Base-by-base conservation (phyloP, 1,140 invertebrate species). In the Battus philenor region DNA sequence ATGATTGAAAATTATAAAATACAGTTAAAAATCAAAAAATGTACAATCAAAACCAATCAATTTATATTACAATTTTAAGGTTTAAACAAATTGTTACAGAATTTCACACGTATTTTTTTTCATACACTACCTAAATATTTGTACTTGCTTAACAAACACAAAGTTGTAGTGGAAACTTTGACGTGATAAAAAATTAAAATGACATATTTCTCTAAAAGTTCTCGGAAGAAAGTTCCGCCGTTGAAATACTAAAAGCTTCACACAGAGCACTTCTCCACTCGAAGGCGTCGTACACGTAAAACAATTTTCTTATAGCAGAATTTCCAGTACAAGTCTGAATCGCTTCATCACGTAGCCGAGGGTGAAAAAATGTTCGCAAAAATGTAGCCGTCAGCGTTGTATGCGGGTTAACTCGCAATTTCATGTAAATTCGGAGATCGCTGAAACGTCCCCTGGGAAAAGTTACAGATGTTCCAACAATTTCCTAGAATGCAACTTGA, bases 281-380 rank as follows among this genome's bases (percentile, higher is more conserved):
- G 13, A 24, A 39, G 17, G 10, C 15, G 26, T 15, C 6, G 22
- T 10, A 13, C 38, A 41, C 24, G 38, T 41, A 41, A 41, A 41
- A 41, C 38, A 41, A 41, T 41, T 41, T 41, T 29, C 38, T 27
- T 17, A 11, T 39, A 22, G 13, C 22, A 20, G 15, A 16, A 13
- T 24, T 41, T 27, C 9, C 24, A 16, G 38, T 10, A 27, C 22
- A 27, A 13, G 24, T 41, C 38, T 27, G 38, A 41, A 41, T 29
- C 29, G 38, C 38, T 41, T 41, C 38, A 41, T 41, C 38, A 29
- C 38, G 24, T 41, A 41, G 38, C 24, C n/a, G 12, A 41, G 38
- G 38, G 38, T 13, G 15, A 27, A 29, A 41, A 39, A 24, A 20
- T 39, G 26, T 22, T 39, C 12, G 34, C 22, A 39, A n/a, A n/a